Percentiles rank a stretch among this genome's conserved stretches.
Evolutionary conservation across 2,888 invertebrate species (phyloP).

Genomic region (Hydrotaea diabolus): DNA sequence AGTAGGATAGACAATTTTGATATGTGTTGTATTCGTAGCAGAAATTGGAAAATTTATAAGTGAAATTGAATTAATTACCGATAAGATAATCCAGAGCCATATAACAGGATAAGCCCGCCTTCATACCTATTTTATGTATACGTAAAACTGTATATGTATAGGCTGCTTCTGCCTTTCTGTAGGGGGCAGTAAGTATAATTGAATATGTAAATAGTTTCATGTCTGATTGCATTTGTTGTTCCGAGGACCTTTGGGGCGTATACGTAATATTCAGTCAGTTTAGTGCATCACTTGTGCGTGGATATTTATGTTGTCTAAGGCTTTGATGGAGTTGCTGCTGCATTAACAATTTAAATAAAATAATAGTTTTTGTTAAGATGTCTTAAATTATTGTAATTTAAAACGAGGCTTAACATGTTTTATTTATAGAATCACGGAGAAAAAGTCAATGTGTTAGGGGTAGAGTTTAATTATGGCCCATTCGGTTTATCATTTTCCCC

Average conservation of each 20-base stretch:
- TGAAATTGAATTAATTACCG: conserved; percentile 40
- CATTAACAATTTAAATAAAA: too few relatives aligned
- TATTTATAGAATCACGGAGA: too few relatives aligned
- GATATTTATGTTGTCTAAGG: neutral
- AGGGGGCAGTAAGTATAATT: neutral
- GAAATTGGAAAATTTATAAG: conserved; percentile 32
- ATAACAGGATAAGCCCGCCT: neutral
- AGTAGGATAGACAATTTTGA: neutral
- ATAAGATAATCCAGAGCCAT: conserved; percentile 23
- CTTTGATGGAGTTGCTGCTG: too few relatives aligned
- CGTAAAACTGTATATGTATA: too few relatives aligned
- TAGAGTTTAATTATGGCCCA: too few relatives aligned
- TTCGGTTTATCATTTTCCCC: too few relatives aligned
- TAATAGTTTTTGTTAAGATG: too few relatives aligned
- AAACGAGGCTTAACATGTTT: too few relatives aligned
- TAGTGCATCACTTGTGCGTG: conserved; percentile 1
- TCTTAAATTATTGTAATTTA: too few relatives aligned
- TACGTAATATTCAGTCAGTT: neutral
- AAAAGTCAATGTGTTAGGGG: too few relatives aligned
- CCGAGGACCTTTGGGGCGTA: neutral
- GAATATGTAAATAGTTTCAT: conserved; percentile 4
- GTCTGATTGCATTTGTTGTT: neutral
- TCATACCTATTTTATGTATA: too few relatives aligned
- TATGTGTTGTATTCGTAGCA: neutral
- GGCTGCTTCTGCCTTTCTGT: neutral